phyloP scores from a whole-genome alignment of 2,888 invertebrate genomes.

The Heliconius cydno region DNA sequence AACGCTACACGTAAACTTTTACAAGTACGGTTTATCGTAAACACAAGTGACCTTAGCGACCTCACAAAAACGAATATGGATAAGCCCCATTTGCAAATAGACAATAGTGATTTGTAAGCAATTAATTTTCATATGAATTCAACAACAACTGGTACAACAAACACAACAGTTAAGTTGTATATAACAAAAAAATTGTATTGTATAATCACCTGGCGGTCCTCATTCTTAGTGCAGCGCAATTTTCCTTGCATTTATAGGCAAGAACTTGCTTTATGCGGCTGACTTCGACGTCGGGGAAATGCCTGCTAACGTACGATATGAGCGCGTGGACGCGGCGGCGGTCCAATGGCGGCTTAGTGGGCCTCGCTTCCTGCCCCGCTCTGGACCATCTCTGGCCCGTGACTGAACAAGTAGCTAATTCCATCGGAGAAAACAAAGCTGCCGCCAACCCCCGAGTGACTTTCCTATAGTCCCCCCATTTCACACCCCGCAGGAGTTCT shows the following conservation, averaged over 20 bases:
- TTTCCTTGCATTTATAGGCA: slow-evolving; percentile 91
- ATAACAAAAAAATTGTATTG: not conserved
- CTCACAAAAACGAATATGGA: not conserved
- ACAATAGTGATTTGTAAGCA: not conserved
- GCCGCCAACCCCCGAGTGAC: slow-evolving; percentile 88
- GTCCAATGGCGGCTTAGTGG: slow-evolving; percentile 89
- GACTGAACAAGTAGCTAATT: slow-evolving; percentile 89
- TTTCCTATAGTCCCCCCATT: slow-evolving; percentile 90
- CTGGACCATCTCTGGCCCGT: slow-evolving; percentile 90
- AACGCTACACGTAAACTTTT: not conserved
- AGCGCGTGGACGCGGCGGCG: slow-evolving; percentile 89
- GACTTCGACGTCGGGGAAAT: slow-evolving; percentile 89
- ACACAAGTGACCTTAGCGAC: slow-evolving; percentile 11
- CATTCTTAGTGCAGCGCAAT: slow-evolving; percentile 89
- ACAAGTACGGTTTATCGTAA: slow-evolving; percentile 9
- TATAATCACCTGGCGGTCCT: slow-evolving; percentile 85
- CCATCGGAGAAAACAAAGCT: slow-evolving; percentile 89
- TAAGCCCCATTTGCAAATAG: slow-evolving; percentile 14
- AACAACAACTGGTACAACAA: not conserved
- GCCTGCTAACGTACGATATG: slow-evolving; percentile 88
- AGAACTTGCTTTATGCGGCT: slow-evolving; percentile 90
- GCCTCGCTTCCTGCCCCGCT: slow-evolving; percentile 87
- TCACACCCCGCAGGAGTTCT: slow-evolving; percentile 87
- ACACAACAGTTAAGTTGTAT: not conserved
- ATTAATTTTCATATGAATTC: not conserved